These are phyloP conservation scores for Zapornia atra DNA, from an alignment of 2,113 vertebrate species.

Conservation along the genomic window DNA sequence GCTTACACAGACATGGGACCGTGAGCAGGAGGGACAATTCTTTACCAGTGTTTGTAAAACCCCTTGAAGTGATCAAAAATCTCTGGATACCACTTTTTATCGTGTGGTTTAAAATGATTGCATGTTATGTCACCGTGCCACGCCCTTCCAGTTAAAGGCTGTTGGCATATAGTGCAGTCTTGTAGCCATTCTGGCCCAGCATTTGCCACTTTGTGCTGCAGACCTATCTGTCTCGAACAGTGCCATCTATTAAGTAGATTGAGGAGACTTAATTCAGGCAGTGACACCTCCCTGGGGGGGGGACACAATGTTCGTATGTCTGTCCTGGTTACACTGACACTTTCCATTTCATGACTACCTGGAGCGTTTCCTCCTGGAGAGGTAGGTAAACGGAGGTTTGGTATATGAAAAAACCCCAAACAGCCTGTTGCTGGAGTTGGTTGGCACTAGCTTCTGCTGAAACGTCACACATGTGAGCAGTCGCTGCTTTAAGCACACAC, in stretches of 20 bases:
- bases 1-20: neutral
- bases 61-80: neutral
- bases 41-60: neutral
- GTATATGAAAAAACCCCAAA: neutral
- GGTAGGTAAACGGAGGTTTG: neutral
- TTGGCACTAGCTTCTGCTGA: neutral
- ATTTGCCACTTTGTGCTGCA: neutral
- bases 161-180: fast-evolving
- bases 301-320: fast-evolving
- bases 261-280: neutral
- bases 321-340: neutral
- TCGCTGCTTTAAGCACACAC: neutral
- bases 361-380: neutral
- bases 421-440: no score
- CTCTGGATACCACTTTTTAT: neutral
- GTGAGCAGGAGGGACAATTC: neutral
- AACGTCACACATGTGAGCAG: fast-evolving
- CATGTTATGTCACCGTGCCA: neutral
- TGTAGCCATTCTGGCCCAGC: neutral
- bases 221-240: neutral
- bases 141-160: neutral
- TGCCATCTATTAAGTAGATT: neutral
- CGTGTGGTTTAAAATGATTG: neutral
- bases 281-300: neutral
- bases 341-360: neutral